These are phyloP conservation scores for Arctopsyche grandis DNA, from an alignment of 1,140 invertebrate genomes.

Conservation along the genomic window DNA sequence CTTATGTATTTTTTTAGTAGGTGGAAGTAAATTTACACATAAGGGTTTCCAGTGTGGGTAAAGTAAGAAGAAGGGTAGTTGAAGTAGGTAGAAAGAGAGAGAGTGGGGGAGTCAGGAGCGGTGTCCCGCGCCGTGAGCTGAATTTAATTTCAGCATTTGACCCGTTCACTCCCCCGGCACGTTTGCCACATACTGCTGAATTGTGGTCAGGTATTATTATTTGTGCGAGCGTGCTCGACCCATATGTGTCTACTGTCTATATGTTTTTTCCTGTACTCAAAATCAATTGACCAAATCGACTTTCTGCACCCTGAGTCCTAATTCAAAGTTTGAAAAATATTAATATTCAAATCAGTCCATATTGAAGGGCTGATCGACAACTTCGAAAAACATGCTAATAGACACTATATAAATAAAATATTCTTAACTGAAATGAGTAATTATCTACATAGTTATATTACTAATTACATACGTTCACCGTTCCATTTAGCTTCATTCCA, in stretches of 20 bases:
- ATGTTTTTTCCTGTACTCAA: neutral
- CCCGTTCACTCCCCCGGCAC: slow-evolving; percentile 16
- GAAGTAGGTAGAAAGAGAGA: neutral
- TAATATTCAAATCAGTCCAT: no score
- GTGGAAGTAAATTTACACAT: neutral
- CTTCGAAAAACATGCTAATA: no score
- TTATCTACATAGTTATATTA: no score
- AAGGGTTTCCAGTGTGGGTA: neutral
- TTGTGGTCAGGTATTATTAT: slow-evolving; percentile 46
- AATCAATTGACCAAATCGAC: slow-evolving; percentile 32
- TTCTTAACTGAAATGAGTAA: no score
- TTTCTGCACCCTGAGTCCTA: neutral
- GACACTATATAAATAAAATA: no score
- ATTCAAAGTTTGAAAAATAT: neutral
- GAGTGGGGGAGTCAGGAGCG: neutral
- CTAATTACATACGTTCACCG: no score
- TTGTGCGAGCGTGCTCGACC: slow-evolving; percentile 5
- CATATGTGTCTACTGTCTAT: neutral
- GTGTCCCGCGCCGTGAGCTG: slow-evolving; percentile 39
- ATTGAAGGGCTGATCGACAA: no score
- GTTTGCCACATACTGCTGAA: slow-evolving; percentile 43
- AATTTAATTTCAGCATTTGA: slow-evolving; percentile 41
- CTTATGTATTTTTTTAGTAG: no score
- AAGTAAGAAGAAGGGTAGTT: neutral
- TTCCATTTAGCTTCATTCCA: no score